phyloP scores from a whole-genome alignment of 2,888 invertebrate genomes.

The Laspeyria flexula region DNA sequence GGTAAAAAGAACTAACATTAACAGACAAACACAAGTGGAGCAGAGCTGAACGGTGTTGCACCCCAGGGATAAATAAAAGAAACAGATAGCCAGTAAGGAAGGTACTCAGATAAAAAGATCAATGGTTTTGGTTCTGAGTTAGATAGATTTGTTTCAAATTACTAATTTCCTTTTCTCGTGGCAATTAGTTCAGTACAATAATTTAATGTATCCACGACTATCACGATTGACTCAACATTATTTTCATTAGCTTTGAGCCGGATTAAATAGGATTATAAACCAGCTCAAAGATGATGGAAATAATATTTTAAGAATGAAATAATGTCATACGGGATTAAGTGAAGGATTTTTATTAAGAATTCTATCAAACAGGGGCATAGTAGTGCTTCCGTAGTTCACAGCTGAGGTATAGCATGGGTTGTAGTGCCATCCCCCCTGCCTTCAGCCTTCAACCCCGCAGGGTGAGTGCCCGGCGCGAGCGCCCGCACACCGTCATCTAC shows the following conservation, averaged over 20 bases:
- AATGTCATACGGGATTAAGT: too few species aligned
- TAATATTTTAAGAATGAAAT: too few species aligned
- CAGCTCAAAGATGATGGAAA: too few species aligned
- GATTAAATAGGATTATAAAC: too few species aligned
- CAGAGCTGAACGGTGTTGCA: not conserved
- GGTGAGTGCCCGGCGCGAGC: slow-evolving; percentile 61
- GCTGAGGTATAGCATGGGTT: slow-evolving; percentile 42
- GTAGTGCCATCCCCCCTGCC: slow-evolving; percentile 33
- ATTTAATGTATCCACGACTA: too few species aligned
- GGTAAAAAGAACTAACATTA: not conserved
- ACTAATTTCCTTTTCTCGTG: too few species aligned
- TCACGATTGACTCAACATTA: not conserved
- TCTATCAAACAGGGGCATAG: slow-evolving; percentile 26
- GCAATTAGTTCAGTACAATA: too few species aligned
- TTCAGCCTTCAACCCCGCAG: slow-evolving; percentile 42
- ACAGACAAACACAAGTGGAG: not conserved
- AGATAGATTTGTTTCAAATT: too few species aligned
- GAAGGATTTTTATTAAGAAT: slow-evolving; percentile 11
- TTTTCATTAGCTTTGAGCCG: not conserved
- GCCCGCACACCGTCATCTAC: slow-evolving; percentile 50
- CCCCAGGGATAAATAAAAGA: not conserved
- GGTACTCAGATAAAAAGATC: too few species aligned
- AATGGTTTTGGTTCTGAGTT: too few species aligned
- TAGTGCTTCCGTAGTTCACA: slow-evolving; percentile 48
- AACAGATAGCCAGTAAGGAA: not conserved